A percentile compares a stretch with the other conserved stretches of the same genome.
Conservation (phyloP, 2,797 vertebrate genomes). For the Acrossocheilus wenchowensis region DNA sequence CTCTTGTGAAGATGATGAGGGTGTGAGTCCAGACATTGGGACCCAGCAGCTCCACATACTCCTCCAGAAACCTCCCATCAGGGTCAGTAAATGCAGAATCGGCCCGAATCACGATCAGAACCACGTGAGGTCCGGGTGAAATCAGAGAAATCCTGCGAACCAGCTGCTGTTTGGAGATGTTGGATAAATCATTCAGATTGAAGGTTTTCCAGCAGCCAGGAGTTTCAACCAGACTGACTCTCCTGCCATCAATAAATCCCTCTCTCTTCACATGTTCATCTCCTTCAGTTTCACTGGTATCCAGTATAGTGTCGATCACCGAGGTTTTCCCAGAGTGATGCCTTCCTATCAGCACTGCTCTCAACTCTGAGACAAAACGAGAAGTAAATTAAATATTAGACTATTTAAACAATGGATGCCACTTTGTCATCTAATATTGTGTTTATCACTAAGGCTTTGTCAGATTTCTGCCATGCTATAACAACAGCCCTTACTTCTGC, state of each 20-base stretch:
- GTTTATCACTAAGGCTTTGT: too few species aligned
- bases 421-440: too few species aligned
- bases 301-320: slow-evolving; percentile 11
- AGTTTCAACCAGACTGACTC: slow-evolving; percentile 36
- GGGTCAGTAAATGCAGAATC: neutral
- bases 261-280: slow-evolving; percentile 26
- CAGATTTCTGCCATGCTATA: too few species aligned
- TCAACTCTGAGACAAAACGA: neutral
- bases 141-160: slow-evolving; percentile 21
- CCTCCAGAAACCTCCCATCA: neutral
- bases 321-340: slow-evolving; percentile 15
- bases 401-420: too few species aligned
- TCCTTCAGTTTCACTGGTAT: neutral
- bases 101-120: slow-evolving; percentile 18
- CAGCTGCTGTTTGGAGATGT: slow-evolving; percentile 20
- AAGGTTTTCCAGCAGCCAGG: slow-evolving; percentile 38
- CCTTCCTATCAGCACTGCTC: slow-evolving; percentile 6
- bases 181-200: slow-evolving; percentile 7
- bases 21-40: slow-evolving; percentile 20
- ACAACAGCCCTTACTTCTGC: too few species aligned
- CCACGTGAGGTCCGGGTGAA: slow-evolving; percentile 35
- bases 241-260: neutral
- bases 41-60: slow-evolving; percentile 26
- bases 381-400: too few species aligned
- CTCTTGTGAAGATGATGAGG: slow-evolving; percentile 37